These are phyloP conservation scores for Pygmarrhopalites habei DNA, from an alignment of 1,140 invertebrate genomes.

Conservation along the genomic window DNA sequence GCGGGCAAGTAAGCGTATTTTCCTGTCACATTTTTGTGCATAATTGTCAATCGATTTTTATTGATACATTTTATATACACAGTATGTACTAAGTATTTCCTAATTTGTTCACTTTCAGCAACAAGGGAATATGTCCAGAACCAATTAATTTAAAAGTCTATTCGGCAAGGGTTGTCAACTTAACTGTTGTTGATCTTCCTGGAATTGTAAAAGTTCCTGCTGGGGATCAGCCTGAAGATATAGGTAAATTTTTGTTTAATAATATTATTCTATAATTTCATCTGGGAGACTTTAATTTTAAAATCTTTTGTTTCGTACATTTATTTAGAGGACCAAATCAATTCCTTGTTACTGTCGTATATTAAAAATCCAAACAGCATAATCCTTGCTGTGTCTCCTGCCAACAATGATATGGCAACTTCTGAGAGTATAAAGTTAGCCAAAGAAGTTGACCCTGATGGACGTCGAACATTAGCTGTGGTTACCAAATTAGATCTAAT, in stretches of 20 bases:
- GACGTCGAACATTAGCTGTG: constrained; percentile 91
- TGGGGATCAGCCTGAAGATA: constrained; percentile 85
- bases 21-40: too few relatives aligned
- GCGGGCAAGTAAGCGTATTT: too few relatives aligned
- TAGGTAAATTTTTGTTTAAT: too few relatives aligned
- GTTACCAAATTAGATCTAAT: constrained; percentile 98
- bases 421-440: constrained; percentile 91
- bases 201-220: constrained; percentile 95
- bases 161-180: constrained; percentile 86
- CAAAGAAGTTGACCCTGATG: constrained; percentile 90
- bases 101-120: too few relatives aligned
- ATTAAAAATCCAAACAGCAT: constrained; percentile 87
- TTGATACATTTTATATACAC: too few relatives aligned
- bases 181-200: constrained; percentile 95
- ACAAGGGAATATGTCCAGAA: constrained; percentile 94
- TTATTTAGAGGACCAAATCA: constrained; percentile 78
- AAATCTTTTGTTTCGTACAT: too few relatives aligned
- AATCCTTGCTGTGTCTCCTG: constrained; percentile 85
- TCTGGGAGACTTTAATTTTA: too few relatives aligned
- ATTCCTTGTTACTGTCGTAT: constrained; percentile 69
- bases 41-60: too few relatives aligned
- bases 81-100: too few relatives aligned
- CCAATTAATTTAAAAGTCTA: constrained; percentile 92
- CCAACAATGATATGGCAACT: constrained; percentile 95
- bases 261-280: too few relatives aligned